phyloP scores from a whole-genome alignment of 2,888 invertebrate species.

The Muschampia plurimacula region DNA sequence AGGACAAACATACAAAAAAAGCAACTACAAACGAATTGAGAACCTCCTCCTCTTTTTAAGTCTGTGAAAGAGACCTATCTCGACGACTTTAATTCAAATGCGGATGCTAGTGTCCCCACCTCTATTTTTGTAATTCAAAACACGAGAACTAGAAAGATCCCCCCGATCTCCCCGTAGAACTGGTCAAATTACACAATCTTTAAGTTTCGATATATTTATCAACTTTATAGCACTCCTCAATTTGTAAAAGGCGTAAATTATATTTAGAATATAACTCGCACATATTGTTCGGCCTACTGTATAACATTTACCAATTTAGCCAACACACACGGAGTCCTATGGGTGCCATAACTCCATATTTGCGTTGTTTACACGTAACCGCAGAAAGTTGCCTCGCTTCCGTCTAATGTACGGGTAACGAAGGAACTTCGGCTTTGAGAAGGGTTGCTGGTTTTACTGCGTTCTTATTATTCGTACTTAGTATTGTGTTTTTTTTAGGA shows the following conservation, averaged over 20 bases:
- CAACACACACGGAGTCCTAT: slow-evolving; percentile 44
- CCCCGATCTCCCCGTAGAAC: no score
- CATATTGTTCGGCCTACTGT: slow-evolving; percentile 13
- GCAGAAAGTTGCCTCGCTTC: slow-evolving; percentile 40
- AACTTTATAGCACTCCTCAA: not conserved
- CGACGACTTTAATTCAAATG: no score
- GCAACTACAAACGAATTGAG: no score
- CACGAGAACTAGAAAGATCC: no score
- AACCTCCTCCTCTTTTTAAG: no score
- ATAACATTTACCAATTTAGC: slow-evolving; percentile 28
- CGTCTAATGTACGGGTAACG: slow-evolving; percentile 4
- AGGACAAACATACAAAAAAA: no score
- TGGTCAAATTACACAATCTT: no score
- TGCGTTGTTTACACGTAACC: slow-evolving; percentile 45
- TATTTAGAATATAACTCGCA: slow-evolving; percentile 1
- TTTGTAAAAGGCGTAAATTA: not conserved
- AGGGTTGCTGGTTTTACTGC: slow-evolving; percentile 15
- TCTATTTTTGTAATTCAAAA: no score
- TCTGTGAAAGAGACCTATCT: no score
- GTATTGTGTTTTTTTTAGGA: not conserved
- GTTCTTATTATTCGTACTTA: not conserved
- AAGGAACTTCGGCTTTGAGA: slow-evolving; percentile 26
- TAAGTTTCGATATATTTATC: not conserved
- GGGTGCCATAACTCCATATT: slow-evolving; percentile 50
- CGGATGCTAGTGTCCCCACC: no score